These are phyloP conservation scores for Psittacula cyanocephala DNA, from an alignment of 2,113 vertebrate species.

Conservation along the genomic window DNA sequence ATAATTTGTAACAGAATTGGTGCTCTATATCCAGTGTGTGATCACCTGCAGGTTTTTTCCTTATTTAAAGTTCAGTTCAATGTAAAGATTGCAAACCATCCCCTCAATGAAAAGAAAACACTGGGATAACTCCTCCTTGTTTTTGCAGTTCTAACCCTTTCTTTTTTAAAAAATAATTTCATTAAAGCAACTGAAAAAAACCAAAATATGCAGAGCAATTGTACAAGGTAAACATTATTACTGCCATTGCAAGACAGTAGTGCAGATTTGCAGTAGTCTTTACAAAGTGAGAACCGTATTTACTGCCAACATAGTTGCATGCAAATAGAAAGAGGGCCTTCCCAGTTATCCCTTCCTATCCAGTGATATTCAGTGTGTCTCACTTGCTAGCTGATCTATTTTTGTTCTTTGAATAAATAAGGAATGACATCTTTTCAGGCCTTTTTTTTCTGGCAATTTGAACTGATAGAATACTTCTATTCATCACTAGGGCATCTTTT, in stretches of 20 bases:
- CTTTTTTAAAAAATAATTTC: too few relatives aligned
- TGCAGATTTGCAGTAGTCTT: background rate
- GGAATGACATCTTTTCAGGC: background rate
- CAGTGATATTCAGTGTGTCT: background rate
- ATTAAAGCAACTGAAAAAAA: background rate
- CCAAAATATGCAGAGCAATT: background rate
- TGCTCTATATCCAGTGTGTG: background rate
- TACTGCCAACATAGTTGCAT: background rate
- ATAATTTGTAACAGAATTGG: accelerated
- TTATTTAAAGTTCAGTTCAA: background rate
- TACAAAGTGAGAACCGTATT: background rate
- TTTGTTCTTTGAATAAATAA: background rate
- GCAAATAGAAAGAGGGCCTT: background rate
- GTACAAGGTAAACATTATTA: background rate
- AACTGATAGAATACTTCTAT: background rate
- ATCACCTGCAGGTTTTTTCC: background rate
- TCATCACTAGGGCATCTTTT: background rate
- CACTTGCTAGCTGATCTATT: background rate
- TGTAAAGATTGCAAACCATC: background rate
- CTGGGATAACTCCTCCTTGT: background rate
- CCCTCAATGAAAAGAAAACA: background rate
- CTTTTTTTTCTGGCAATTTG: background rate
- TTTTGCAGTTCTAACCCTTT: background rate
- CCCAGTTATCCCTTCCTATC: background rate
- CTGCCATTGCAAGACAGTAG: background rate